Conservation (phyloP, 2,888 invertebrate genomes). For the Acronicta psi region DNA sequence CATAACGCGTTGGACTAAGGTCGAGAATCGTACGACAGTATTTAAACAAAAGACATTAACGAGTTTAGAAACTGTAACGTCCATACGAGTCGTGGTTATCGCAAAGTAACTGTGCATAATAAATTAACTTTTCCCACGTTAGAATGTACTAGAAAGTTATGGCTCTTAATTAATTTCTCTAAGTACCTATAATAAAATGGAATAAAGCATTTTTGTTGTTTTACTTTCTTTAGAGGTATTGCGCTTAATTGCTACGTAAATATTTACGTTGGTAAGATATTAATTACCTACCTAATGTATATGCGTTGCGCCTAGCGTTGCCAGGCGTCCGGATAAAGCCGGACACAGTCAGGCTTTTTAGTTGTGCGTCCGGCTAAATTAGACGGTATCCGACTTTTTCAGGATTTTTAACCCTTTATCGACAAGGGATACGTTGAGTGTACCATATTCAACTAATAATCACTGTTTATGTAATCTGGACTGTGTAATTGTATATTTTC, state of each 20-base stretch:
- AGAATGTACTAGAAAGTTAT: constrained; percentile 60
- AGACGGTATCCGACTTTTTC: too few relatives aligned
- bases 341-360: too few relatives aligned
- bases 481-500: too few relatives aligned
- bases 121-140: constrained; percentile 56
- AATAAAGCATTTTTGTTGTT: constrained; percentile 8
- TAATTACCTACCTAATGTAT: too few relatives aligned
- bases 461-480: too few relatives aligned
- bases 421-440: too few relatives aligned
- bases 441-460: too few relatives aligned
- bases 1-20: constrained; percentile 1
- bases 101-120: constrained; percentile 50
- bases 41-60: constrained; percentile 59
- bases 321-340: too few relatives aligned
- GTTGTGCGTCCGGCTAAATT: too few relatives aligned
- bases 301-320: too few relatives aligned
- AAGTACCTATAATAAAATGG: constrained; percentile 30
- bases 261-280: neutral
- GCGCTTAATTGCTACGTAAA: neutral
- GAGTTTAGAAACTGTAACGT: constrained; percentile 71
- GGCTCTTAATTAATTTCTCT: constrained; percentile 37
- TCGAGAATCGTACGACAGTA: constrained; percentile 26
- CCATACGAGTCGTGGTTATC: constrained; percentile 44
- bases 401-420: too few relatives aligned
- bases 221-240: constrained; percentile 5